Base-by-base conservation (phyloP, 2,797 vertebrate species). In the Liparis tanakae region DNA sequence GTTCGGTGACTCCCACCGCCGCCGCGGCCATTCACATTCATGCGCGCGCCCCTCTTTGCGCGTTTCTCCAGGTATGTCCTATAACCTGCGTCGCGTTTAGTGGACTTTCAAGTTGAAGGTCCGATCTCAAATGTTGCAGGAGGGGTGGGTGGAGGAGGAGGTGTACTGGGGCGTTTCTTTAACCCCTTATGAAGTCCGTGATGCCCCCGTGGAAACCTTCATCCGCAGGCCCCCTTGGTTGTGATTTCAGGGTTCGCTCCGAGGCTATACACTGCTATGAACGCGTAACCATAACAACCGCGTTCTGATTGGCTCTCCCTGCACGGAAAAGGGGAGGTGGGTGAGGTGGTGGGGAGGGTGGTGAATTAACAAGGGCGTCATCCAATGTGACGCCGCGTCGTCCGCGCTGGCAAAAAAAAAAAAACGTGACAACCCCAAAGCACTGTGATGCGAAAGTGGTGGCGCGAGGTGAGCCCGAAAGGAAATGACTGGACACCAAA, bases 351-450 rank as follows among this genome's bases (percentile, higher is more conserved):
- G 1, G n/a, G 3, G 18, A 0, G n/a, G 7, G 46, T 30, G 48
- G 10, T 94, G 96, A 95, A 96, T 94, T 91, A 92, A 80, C 20
- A 61, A 10, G 89, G 77, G 93, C 96, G 96, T 95, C 96, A 13
- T 90, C 94, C 95, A 96, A 97, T 98, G 95, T 96, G 96, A 96
- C 95, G 94, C 96, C 95, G 95, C 94, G 95, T 95, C 95, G 95
- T 30, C 25, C 95, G 95, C 95, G 25, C 25, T 94, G 80, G 87
- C 94, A 84, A 92, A 93, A 53, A 53, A 85, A 92, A 39, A 39
- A 41, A 30, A 25, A 85, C 72, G 74, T 83, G 89, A 90, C 83
- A 88, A 88, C 83, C 88, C 91, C 88, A 30, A 30, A 93, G 94
- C 96, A 96, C 95, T 96, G 95, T 94, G 96, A 96, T 94, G 94